Percentiles rank a stretch among this genome's conserved stretches.
These are phyloP conservation scores for Hapalemur alaotrensis DNA, from an alignment of 2,797 vertebrate genomes.

Conservation along the genomic window DNA sequence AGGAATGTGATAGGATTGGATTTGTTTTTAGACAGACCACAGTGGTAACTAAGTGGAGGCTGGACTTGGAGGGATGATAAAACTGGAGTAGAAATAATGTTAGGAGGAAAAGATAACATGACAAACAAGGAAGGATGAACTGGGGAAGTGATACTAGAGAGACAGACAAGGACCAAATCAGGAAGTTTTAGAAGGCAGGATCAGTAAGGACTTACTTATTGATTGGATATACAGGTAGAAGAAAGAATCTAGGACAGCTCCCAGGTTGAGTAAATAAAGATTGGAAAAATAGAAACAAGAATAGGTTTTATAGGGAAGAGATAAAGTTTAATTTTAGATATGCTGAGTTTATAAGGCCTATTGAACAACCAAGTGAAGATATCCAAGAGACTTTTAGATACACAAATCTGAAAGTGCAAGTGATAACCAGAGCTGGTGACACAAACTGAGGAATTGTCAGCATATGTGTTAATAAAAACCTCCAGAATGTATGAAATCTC, in stretches of 20 bases:
- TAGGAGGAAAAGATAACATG: neutral
- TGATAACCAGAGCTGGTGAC: neutral
- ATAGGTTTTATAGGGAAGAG: neutral
- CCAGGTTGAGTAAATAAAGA: neutral
- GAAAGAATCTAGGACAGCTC: neutral
- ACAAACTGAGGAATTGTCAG: neutral
- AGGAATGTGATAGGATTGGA: neutral
- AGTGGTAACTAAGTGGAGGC: neutral
- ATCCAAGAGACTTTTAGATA: neutral
- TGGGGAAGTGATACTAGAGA: neutral
- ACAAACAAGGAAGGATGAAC: neutral
- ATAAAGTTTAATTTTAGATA: neutral
- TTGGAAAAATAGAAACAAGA: neutral
- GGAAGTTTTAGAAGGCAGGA: neutral
- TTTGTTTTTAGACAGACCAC: neutral
- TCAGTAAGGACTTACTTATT: neutral
- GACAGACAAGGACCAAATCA: neutral
- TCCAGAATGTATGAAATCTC: neutral
- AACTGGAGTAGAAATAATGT: neutral
- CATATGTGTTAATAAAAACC: neutral
- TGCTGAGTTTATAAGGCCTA: neutral
- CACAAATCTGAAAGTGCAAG: neutral
- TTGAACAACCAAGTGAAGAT: neutral
- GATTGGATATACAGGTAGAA: neutral
- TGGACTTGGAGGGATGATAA: neutral